Conservation (phyloP, 2,888 invertebrate species). For the Ligdia adustata region DNA sequence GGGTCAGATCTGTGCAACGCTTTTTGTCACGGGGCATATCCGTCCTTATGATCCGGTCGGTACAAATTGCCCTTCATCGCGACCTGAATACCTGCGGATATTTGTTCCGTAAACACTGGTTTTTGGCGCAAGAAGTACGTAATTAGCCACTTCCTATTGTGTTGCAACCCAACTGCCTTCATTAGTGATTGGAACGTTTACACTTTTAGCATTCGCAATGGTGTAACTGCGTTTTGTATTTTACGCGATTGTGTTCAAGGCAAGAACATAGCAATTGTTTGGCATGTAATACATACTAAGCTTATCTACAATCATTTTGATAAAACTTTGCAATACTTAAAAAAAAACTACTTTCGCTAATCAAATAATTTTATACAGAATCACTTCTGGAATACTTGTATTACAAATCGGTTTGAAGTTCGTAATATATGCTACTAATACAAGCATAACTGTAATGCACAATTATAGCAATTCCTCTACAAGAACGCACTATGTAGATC, state of each 20-base stretch:
- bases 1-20: constrained; percentile 34
- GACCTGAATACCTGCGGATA: constrained; percentile 59
- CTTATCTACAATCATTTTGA: too few species aligned
- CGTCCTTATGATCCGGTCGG: constrained; percentile 46
- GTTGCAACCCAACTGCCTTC: constrained; percentile 14
- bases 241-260: too few species aligned
- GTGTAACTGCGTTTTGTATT: neutral
- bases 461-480: too few species aligned
- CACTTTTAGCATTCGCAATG: neutral
- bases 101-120: constrained; percentile 59
- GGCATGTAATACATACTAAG: too few species aligned
- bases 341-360: too few species aligned
- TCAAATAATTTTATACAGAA: too few species aligned
- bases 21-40: constrained; percentile 50
- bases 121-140: constrained; percentile 35
- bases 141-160: constrained; percentile 25
- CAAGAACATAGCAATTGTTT: too few species aligned
- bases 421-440: too few species aligned
- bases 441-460: too few species aligned
- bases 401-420: too few species aligned
- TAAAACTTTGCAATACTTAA: too few species aligned
- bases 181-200: constrained; percentile 9
- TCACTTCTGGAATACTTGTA: too few species aligned
- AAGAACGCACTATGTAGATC: constrained; percentile 5
- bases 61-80: constrained; percentile 48